Base-by-base conservation (phyloP, 2,888 invertebrate species). In the Parasteatoda lunata region DNA sequence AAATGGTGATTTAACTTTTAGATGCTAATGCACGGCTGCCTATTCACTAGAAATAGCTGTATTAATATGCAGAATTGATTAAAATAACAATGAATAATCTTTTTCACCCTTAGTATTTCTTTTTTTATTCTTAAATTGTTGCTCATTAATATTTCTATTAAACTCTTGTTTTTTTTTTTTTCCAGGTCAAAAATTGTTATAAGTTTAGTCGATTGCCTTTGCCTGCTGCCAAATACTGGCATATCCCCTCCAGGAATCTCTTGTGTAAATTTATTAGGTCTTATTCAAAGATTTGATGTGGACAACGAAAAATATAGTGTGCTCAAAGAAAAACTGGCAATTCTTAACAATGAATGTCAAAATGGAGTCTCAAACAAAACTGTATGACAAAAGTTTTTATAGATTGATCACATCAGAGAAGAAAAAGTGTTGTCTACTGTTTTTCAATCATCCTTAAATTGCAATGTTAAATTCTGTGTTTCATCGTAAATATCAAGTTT, bases 251-350 rank as follows among this genome's bases (percentile, higher is more conserved):
- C 81, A n/a, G 72, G 48, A 15, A 70, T 64, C 13, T 72, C 86
- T 49, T 82, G 77, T 45, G 9, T 6, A 49, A 75, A 64, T 59
- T 30, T 87, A 13, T n/a, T 82, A 70, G 73, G 30, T 66, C 86
- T 76, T 66, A 77, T 87, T 68, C 64, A 87, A 65, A 72, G 86
- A 54, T 87, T 87, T 77, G 72, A 59, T 72, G 69, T 77, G 54
- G 69, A 72, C 52, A 81, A 65, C 5, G 82, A 87, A 68, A 82
- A 87, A 51, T 68, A 77, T 45, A 73, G 82, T 59, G 15, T 77
- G 47, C 77, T 87, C 52, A 82, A 78, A 78, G 73, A 82, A 73
- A 87, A 73, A 65, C 47, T 87, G 48, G n/a, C 6, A 64, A n/a
- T 73, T 13, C 68, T 87, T 68, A 73, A 77, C 47, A 51, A 49